Evolutionary conservation across 2,888 invertebrate species (phyloP), one percentile per base, ranked within the genome.

Genomic region (Panzeria rudis): DNA sequence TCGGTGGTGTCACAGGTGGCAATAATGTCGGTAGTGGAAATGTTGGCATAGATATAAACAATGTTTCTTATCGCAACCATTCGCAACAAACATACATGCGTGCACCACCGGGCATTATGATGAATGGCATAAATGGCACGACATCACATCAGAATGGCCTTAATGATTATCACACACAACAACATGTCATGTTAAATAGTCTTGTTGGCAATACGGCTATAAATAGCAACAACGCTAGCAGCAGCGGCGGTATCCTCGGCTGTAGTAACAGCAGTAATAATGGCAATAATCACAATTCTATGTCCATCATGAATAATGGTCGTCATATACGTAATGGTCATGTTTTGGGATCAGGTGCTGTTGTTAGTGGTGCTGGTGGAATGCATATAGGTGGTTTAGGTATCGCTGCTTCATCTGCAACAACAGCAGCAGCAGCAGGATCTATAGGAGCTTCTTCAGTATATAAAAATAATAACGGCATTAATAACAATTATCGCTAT

Each of bases 401-500:
- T 54, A 86, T 61, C 84, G 86, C 76, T 71, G 87, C 73, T 61
- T 76, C 76, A 76, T 66, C 72, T 44, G 62, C 61, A 52, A 56
- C 61, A 13, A 83, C 86, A 17, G 64, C 61, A 29, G 32, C 84
- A 29, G 79, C 87, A 84, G 77, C 78, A 82, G 75, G 76, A 81
- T 81, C 81, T 88, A 38, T 80, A 62, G 82, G 87, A 71, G 88
- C 88, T 73, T 89, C 88, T 72, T 88, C 89, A 68, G 87, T 87
- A 71, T 91, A 90, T 86, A 91, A 91, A 88, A 90, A 92, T 87
- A 89, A 89, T 84, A 92, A 92, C 87, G 90, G 90, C 87, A 89
- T 91, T 87, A 92, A 91, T 89, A 92, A 92, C 89, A 92, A 92
- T 89, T 93, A 92, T 88, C 92, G 92, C 88, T 93, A 90, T 90